phyloP scores from a whole-genome alignment of 2,797 vertebrate genomes.

The Danionella dracula region DNA sequence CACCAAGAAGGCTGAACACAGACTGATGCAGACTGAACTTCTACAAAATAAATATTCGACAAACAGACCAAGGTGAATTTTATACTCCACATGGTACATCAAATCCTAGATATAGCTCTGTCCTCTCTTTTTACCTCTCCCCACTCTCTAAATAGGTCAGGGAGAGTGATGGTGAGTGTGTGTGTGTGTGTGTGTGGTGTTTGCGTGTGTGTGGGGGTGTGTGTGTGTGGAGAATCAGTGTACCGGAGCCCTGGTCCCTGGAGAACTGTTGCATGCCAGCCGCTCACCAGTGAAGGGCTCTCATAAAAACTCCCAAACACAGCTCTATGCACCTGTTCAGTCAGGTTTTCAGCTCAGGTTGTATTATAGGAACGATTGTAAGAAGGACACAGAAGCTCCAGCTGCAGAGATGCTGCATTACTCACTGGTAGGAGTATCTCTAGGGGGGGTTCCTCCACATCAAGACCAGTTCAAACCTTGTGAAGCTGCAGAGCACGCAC shows the following conservation, averaged over 20 bases:
- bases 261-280: slow-evolving; percentile 45
- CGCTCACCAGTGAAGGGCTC: slow-evolving; percentile 42
- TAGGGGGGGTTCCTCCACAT: background rate
- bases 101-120: slow-evolving; percentile 31
- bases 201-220: slow-evolving; percentile 7
- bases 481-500: background rate
- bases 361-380: background rate
- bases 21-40: no score
- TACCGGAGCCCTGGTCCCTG: slow-evolving; percentile 39
- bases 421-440: slow-evolving; percentile 42
- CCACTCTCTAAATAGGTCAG: slow-evolving; percentile 43
- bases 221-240: slow-evolving; percentile 30
- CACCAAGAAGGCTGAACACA: no score
- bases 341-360: background rate
- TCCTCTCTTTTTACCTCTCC: slow-evolving; percentile 28
- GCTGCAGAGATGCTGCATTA: slow-evolving; percentile 63
- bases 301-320: slow-evolving; percentile 13
- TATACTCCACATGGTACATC: slow-evolving; percentile 23
- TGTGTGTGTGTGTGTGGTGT: slow-evolving; percentile 21
- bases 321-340: slow-evolving; percentile 32
- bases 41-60: no score
- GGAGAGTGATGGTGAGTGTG: slow-evolving; percentile 32
- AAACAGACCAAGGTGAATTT: background rate
- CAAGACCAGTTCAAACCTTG: background rate
- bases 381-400: slow-evolving; percentile 49